A percentile compares a stretch with the other conserved stretches of the same genome.
Conservation (phyloP, 2,113 vertebrate species). For the Carassius carassius region DNA sequence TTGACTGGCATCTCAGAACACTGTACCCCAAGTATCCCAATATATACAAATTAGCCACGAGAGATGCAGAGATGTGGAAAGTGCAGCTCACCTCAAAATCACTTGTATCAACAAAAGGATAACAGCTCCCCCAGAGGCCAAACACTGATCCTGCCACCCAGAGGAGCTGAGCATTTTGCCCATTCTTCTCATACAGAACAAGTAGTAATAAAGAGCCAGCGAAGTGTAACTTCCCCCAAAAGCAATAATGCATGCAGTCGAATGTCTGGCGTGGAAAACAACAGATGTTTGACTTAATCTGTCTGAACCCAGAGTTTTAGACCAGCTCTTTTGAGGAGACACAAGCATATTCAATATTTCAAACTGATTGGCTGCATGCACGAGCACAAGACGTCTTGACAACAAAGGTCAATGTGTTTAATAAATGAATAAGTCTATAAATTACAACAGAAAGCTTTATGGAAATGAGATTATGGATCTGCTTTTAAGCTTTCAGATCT, state of each 20-base stretch:
- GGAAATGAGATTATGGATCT: slow-evolving; percentile 41
- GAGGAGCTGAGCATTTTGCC: slow-evolving; percentile 19
- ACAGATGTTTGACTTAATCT: background rate
- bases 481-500: background rate
- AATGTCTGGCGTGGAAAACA: slow-evolving; percentile 29
- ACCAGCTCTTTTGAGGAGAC: background rate
- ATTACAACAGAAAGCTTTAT: slow-evolving; percentile 42
- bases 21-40: background rate
- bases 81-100: background rate
- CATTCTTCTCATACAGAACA: slow-evolving; percentile 23
- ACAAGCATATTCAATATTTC: slow-evolving; percentile 28
- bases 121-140: slow-evolving; percentile 54
- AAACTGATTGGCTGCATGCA: slow-evolving; percentile 7
- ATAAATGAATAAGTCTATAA: slow-evolving; percentile 42
- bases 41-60: background rate
- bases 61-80: background rate
- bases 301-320: slow-evolving; percentile 3
- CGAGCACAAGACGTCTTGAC: slow-evolving; percentile 34
- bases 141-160: slow-evolving; percentile 1
- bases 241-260: slow-evolving; percentile 25
- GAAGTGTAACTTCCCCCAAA: slow-evolving; percentile 25
- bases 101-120: slow-evolving; percentile 36
- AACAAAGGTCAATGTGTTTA: slow-evolving; percentile 43
- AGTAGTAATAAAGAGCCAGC: slow-evolving; percentile 16
- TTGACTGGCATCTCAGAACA: background rate